Percentiles rank a stretch among this genome's conserved stretches.
Evolutionary conservation across 2,888 invertebrate species (phyloP).

Genomic region (Ashinkailepas kermadecensis): DNA sequence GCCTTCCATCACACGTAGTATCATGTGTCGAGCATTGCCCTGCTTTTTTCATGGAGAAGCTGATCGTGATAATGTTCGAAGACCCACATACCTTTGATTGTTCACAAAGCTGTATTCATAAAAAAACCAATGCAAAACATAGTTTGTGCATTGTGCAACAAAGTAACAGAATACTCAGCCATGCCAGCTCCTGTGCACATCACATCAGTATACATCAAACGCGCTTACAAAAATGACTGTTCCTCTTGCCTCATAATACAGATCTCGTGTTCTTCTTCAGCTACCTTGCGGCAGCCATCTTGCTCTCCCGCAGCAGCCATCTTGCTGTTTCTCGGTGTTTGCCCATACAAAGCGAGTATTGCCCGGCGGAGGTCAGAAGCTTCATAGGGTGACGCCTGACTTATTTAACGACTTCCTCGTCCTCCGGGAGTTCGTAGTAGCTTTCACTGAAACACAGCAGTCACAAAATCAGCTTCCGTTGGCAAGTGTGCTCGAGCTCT

Average conservation of each 20-base stretch:
- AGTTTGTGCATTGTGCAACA: background rate
- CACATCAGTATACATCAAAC: background rate
- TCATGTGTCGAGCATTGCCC: too few relatives aligned
- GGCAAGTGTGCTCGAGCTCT: too few relatives aligned
- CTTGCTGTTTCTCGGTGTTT: background rate
- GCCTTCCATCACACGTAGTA: too few relatives aligned
- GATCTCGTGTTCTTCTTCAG: too few relatives aligned
- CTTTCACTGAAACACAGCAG: background rate
- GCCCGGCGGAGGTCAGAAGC: background rate
- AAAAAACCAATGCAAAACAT: background rate
- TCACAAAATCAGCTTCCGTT: too few relatives aligned
- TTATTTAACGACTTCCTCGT: background rate
- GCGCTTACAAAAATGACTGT: background rate
- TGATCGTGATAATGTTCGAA: too few relatives aligned
- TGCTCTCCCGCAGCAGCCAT: too few relatives aligned
- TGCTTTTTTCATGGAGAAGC: too few relatives aligned
- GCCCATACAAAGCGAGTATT: background rate
- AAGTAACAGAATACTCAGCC: background rate
- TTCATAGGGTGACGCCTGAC: background rate
- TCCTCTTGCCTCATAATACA: background rate
- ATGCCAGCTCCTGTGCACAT: background rate
- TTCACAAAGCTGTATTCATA: background rate
- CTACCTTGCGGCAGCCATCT: too few relatives aligned
- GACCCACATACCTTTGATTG: background rate
- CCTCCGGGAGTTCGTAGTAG: background rate